Conservation (phyloP, 2,113 vertebrate genomes). For the Toxostoma redivivum region DNA sequence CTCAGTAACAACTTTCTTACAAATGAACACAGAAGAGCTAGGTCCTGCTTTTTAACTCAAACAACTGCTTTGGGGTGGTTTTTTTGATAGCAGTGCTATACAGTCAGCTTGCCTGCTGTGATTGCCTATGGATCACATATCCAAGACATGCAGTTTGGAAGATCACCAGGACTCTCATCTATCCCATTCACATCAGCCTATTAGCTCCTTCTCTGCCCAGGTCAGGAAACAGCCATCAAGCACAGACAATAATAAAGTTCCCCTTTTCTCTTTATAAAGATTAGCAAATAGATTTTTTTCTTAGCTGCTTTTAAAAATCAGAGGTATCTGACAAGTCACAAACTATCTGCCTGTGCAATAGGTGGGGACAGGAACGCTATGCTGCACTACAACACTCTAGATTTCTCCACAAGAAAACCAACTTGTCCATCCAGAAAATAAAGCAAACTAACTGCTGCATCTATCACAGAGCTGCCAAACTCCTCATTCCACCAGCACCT, state of each 20-base stretch:
- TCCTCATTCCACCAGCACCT: background rate
- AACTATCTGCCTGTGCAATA: background rate
- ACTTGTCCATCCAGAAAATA: background rate
- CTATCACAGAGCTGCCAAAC: background rate
- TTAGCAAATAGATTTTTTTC: background rate
- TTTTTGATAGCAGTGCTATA: background rate
- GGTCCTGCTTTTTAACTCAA: background rate
- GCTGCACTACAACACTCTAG: rapidly evolving
- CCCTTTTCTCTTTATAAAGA: background rate
- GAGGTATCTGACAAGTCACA: background rate
- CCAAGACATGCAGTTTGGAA: background rate
- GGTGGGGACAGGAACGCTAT: rapidly evolving
- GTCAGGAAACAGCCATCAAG: background rate
- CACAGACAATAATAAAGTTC: background rate
- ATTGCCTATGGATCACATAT: background rate
- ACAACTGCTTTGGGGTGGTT: background rate
- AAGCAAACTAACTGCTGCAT: background rate
- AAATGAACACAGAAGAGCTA: background rate
- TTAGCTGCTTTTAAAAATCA: background rate
- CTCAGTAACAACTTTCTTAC: background rate
- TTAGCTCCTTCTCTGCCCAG: background rate
- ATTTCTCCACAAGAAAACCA: background rate
- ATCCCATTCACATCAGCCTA: background rate
- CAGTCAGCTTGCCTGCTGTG: background rate
- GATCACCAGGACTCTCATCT: background rate